Percentiles rank a stretch among this genome's conserved stretches.
phyloP scores from a whole-genome alignment of 2,797 vertebrate species.

The Pipistrellus pygmaeus region DNA sequence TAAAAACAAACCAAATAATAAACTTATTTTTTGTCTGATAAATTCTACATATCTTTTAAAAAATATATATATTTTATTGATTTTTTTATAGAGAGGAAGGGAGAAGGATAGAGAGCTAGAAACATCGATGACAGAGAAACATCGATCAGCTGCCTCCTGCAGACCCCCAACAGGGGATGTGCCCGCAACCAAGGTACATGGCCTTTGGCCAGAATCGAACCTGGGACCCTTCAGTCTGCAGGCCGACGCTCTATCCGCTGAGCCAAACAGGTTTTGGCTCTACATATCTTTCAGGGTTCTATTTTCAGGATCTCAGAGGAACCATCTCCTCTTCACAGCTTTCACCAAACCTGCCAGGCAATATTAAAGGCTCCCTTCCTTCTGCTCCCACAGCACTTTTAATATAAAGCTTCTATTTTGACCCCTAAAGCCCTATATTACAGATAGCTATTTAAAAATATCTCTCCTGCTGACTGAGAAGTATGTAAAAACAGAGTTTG shows the following conservation, averaged over 20 bases:
- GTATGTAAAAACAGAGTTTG: not conserved
- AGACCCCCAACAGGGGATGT: too few species aligned
- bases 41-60: not conserved
- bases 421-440: not conserved
- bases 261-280: not conserved
- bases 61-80: too few species aligned
- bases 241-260: too few species aligned
- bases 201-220: too few species aligned
- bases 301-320: not conserved
- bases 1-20: constrained; percentile 56
- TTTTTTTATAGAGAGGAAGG: too few species aligned
- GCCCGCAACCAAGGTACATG: too few species aligned
- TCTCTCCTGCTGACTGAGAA: not conserved
- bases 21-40: constrained; percentile 11
- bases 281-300: not conserved
- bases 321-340: not conserved
- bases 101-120: too few species aligned
- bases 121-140: too few species aligned
- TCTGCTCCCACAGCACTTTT: not conserved
- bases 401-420: constrained; percentile 8
- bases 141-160: too few species aligned
- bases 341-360: not conserved
- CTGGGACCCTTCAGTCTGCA: too few species aligned
- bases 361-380: constrained; percentile 7
- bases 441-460: constrained; percentile 26